Percentiles rank a stretch among this genome's conserved stretches.
Evolutionary conservation across 2,888 invertebrate species (phyloP).

Genomic region (Sturmia bella): DNA sequence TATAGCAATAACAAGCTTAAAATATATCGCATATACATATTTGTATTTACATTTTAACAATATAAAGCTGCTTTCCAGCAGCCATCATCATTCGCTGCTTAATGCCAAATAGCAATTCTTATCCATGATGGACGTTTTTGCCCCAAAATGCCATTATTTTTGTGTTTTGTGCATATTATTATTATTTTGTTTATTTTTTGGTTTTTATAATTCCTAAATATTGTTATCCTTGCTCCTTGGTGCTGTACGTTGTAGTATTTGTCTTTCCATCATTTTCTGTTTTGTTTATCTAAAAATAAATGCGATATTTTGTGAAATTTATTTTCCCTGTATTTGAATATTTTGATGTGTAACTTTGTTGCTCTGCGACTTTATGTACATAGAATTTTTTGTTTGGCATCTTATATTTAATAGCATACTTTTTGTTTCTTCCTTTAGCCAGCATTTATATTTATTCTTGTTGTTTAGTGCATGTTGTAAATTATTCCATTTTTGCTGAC

Average conservation of each 20-base stretch:
- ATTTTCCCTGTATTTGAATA: slow-evolving; percentile 32
- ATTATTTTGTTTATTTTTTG: not conserved
- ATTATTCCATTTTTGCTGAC: slow-evolving; percentile 64
- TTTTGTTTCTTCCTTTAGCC: slow-evolving; percentile 16
- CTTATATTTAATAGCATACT: slow-evolving; percentile 14
- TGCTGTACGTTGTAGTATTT: slow-evolving; percentile 42
- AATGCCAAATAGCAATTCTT: slow-evolving; percentile 39
- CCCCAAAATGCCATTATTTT: not conserved
- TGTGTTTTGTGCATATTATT: not conserved
- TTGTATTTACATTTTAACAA: slow-evolving; percentile 24
- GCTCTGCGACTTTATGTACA: slow-evolving; percentile 33
- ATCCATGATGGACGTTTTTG: slow-evolving; percentile 54
- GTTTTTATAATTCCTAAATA: slow-evolving; percentile 31
- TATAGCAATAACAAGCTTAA: slow-evolving; percentile 20
- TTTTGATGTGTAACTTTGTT: slow-evolving; percentile 43
- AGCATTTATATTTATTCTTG: slow-evolving; percentile 36
- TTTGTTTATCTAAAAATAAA: slow-evolving; percentile 7
- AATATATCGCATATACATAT: slow-evolving; percentile 26
- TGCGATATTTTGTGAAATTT: slow-evolving; percentile 39
- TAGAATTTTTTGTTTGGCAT: not conserved
- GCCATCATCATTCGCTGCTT: slow-evolving; percentile 54
- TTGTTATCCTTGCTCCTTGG: slow-evolving; percentile 50
- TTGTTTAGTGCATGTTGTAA: slow-evolving; percentile 47
- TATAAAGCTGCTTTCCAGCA: slow-evolving; percentile 2
- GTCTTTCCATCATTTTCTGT: slow-evolving; percentile 59